Evolutionary conservation across 1,140 invertebrate genomes (phyloP), one percentile per base, ranked within the genome.

Genomic region (Coptotermes formosanus): DNA sequence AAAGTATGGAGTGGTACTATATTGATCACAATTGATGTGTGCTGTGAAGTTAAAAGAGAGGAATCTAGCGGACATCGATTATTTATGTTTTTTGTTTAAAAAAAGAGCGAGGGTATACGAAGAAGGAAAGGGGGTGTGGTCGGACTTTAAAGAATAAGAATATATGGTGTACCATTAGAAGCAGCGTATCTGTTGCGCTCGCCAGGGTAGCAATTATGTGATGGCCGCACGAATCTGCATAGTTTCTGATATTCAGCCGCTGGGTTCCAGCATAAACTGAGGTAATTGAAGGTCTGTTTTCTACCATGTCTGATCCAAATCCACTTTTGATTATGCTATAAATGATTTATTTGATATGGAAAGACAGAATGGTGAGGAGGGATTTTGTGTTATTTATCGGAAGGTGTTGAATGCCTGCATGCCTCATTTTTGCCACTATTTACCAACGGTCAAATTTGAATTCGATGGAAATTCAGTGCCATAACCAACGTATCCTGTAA

Each of bases 291-390:
- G 64, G 64, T 69, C 14, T 69, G 23, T n/a, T 69, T 25, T 21
- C 8, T 69, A 69, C 64, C 64, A n/a, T 1, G 1, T n/a, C 23
- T 69, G 64, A 69, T 69, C 64, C 64, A 69, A 69, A 69, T 69
- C 64, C 64, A 69, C 64, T 69, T 69, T 69, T 69, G 64, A 69
- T 69, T 69, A n/a, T 69, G 64, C 25, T 69, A 69, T 69, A 69
- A 69, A 69, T 69, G 64, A 69, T 69, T 69, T 69, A 69, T 69
- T 69, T 69, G 64, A 69, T 69, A 69, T 69, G n/a, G 64, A 69
- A 30, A 19, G 23, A 64, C 59, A 64, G 59, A 25, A 7, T 25
- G 59, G 59, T 16, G 59, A 69, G 64, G 64, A n/a, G 64, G 8
- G 64, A n/a, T n/a, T 3, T 69, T 7, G 14, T 69, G 64, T 69